Percentiles rank a stretch among this genome's conserved stretches.
Evolutionary conservation across 2,797 vertebrate species (phyloP).

Genomic region (Gallinago solitaria): DNA sequence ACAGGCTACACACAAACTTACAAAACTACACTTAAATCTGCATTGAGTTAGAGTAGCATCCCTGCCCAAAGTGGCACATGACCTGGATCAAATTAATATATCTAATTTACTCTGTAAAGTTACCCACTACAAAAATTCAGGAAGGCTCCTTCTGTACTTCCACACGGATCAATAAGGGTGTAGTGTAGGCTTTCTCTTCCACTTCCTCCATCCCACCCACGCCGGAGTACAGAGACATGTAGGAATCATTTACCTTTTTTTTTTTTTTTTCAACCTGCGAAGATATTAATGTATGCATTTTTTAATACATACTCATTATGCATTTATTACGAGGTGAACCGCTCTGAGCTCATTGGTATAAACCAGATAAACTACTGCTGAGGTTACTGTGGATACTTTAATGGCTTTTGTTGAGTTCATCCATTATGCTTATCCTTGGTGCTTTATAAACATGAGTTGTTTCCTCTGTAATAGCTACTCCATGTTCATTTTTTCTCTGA

Average conservation of each 20-base stretch:
- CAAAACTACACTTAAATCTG: neutral
- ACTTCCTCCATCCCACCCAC: neutral
- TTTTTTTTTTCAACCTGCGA: slow-evolving; percentile 10
- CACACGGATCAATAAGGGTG: neutral
- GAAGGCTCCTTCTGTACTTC: neutral
- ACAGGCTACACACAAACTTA: neutral
- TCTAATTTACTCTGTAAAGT: neutral
- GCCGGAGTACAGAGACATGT: neutral
- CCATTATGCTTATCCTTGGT: neutral
- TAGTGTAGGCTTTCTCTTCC: neutral
- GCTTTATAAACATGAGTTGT: neutral
- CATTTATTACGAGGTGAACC: slow-evolving; percentile 34
- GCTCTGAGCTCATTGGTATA: neutral
- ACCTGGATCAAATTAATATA: neutral
- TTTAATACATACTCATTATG: slow-evolving; percentile 31
- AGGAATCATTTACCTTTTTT: slow-evolving; percentile 49
- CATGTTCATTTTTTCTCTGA: neutral
- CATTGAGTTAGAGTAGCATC: neutral
- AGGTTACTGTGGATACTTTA: slow-evolving; percentile 7
- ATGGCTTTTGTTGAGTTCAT: slow-evolving; percentile 26
- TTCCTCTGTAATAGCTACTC: neutral
- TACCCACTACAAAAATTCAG: neutral
- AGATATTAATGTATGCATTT: slow-evolving; percentile 28
- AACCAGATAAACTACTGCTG: neutral
- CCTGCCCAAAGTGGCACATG: neutral